A percentile compares a stretch with the other conserved stretches of the same genome.
These are phyloP conservation scores for Eriosoma lanigerum DNA, from an alignment of 1,140 invertebrate species.

Conservation along the genomic window DNA sequence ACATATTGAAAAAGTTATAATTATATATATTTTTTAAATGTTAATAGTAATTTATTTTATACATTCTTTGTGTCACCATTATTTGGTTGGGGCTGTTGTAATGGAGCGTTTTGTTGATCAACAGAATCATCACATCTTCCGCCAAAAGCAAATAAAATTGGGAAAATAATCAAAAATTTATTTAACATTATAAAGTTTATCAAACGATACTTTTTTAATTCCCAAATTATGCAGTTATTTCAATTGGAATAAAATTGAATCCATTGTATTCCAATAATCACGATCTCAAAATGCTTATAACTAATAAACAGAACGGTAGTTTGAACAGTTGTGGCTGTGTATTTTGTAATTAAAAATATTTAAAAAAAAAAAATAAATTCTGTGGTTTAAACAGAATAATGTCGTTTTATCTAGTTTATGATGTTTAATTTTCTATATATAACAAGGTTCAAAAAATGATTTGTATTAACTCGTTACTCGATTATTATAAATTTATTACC, in stretches of 20 bases:
- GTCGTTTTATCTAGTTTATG: not conserved
- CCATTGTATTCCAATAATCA: not conserved
- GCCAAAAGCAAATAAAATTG: not conserved
- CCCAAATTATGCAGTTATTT: no score
- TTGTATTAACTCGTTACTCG: not conserved
- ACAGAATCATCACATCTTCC: not conserved
- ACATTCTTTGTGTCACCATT: no score
- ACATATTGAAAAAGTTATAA: no score
- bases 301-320: not conserved
- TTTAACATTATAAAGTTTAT: not conserved
- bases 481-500: not conserved
- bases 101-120: no score
- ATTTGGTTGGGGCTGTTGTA: no score
- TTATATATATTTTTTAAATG: no score
- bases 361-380: not conserved
- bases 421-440: not conserved
- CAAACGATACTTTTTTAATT: not conserved
- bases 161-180: not conserved
- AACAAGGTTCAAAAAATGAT: not conserved
- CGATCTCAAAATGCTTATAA: not conserved
- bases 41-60: no score
- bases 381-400: slow-evolving; percentile 4
- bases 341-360: not conserved
- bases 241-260: not conserved
- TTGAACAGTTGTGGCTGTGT: slow-evolving; percentile 18